These are phyloP conservation scores for Bothrops jararaca DNA, from an alignment of 2,113 vertebrate genomes.

Conservation along the genomic window DNA sequence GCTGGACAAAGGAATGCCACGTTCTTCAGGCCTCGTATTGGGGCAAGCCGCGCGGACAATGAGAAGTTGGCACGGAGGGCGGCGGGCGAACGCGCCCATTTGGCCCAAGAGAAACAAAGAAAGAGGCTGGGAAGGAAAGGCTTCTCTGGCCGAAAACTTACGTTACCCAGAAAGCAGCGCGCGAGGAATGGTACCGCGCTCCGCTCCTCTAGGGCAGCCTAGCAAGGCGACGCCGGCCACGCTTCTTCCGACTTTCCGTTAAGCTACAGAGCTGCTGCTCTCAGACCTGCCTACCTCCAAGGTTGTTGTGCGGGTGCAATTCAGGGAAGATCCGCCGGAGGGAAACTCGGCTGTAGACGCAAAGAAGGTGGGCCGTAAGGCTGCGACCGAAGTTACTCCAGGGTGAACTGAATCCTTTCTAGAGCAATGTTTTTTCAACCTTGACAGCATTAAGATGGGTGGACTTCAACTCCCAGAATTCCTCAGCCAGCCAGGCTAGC, in stretches of 20 bases:
- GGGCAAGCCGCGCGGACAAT: constrained; percentile 16
- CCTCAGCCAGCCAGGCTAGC: background rate
- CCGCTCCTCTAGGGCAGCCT: background rate
- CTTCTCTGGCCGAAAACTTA: background rate
- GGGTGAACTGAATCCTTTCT: background rate
- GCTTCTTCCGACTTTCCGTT: background rate
- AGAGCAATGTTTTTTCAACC: background rate
- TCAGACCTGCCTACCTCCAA: background rate
- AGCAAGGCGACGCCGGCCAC: background rate
- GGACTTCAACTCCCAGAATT: background rate
- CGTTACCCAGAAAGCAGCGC: background rate
- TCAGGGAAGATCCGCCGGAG: background rate
- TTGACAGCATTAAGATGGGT: background rate
- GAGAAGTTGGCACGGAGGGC: background rate
- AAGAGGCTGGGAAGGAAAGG: background rate
- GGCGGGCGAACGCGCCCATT: constrained; percentile 1
- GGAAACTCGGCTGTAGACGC: background rate
- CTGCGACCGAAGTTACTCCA: background rate
- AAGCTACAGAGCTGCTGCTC: background rate
- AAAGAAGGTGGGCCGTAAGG: background rate
- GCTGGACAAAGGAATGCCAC: constrained; percentile 41
- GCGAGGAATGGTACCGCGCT: rapidly evolving
- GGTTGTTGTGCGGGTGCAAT: background rate
- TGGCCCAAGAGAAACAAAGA: background rate
- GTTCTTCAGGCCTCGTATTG: constrained; percentile 32